Evolutionary conservation across 1,140 invertebrate species (phyloP).

Genomic region (Scylla paramamosain): DNA sequence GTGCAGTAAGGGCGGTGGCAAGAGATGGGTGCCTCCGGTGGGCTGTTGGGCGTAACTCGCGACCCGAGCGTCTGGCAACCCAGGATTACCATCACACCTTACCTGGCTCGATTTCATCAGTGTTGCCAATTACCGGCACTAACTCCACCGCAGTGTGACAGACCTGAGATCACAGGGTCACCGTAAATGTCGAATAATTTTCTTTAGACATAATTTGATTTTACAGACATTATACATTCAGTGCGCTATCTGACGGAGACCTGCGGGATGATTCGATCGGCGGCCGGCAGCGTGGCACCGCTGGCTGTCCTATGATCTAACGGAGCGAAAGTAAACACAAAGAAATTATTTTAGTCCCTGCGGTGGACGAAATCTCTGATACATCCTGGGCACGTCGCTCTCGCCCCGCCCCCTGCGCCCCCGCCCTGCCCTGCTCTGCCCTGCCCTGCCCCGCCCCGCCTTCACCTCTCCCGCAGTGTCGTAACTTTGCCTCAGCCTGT

Average conservation of each 20-base stretch:
- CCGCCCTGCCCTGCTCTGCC: too few species aligned
- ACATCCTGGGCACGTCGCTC: slow-evolving; percentile 32
- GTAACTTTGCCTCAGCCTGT: slow-evolving; percentile 9
- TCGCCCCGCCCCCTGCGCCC: background rate
- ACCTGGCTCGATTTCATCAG: slow-evolving; percentile 64
- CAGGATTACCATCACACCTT: slow-evolving; percentile 60
- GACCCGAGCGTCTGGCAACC: slow-evolving; percentile 25
- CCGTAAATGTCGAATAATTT: background rate
- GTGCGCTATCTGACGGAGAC: background rate
- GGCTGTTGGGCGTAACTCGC: background rate
- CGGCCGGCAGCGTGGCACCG: slow-evolving; percentile 2
- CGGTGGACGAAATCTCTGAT: slow-evolving; percentile 13
- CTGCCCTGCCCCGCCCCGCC: background rate
- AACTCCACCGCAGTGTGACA: slow-evolving; percentile 39
- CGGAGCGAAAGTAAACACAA: slow-evolving; percentile 63
- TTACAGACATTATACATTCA: background rate
- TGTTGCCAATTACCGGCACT: slow-evolving; percentile 51
- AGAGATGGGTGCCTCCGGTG: background rate
- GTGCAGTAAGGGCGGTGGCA: background rate
- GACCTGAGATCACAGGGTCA: slow-evolving; percentile 9
- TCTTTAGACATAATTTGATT: background rate
- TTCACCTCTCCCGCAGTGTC: background rate
- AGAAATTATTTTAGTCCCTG: slow-evolving; percentile 47
- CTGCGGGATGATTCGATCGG: background rate
- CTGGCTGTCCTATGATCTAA: slow-evolving; percentile 56